phyloP scores from a whole-genome alignment of 1,140 invertebrate species.

The Drosophila pruinosa region DNA sequence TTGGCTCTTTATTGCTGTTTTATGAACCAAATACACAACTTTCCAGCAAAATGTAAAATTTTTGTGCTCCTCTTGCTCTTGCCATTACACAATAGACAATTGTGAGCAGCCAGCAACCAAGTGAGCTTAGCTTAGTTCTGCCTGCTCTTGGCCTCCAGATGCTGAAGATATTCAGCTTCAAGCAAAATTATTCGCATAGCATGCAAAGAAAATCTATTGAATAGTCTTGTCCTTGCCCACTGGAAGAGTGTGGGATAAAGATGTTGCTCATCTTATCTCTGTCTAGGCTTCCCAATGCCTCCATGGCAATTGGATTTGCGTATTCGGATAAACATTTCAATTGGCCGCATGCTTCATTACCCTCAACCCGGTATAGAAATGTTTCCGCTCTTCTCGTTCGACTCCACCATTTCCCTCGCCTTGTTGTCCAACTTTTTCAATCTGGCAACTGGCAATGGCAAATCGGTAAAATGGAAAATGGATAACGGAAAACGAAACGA shows the following conservation, averaged over 20 bases:
- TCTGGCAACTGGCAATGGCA: slow-evolving; percentile 34
- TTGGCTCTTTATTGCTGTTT: slow-evolving; percentile 74
- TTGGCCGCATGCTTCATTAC: slow-evolving; percentile 71
- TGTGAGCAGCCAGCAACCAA: slow-evolving; percentile 9
- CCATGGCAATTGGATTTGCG: slow-evolving; percentile 70
- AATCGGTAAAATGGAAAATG: slow-evolving; percentile 13
- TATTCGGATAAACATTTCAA: slow-evolving; percentile 78
- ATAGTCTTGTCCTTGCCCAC: background rate
- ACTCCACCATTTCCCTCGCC: background rate
- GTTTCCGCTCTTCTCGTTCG: background rate
- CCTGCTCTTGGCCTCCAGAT: slow-evolving; percentile 6
- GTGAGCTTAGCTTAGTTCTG: background rate
- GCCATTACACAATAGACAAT: slow-evolving; percentile 50
- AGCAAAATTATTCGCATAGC: slow-evolving; percentile 28
- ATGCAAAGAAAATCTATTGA: slow-evolving; percentile 41
- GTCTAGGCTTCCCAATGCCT: slow-evolving; percentile 8
- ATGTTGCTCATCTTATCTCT: slow-evolving; percentile 23
- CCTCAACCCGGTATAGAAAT: slow-evolving; percentile 23
- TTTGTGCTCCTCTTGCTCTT: slow-evolving; percentile 13
- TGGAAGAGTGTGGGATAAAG: slow-evolving; percentile 4
- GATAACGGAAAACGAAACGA: slow-evolving; percentile 20
- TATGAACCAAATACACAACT: slow-evolving; percentile 75
- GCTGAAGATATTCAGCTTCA: slow-evolving; percentile 5
- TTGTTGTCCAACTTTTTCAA: slow-evolving; percentile 66
- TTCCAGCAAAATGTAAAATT: slow-evolving; percentile 65